Base-by-base conservation (phyloP, 2,888 invertebrate genomes). In the Alcis repandata region DNA sequence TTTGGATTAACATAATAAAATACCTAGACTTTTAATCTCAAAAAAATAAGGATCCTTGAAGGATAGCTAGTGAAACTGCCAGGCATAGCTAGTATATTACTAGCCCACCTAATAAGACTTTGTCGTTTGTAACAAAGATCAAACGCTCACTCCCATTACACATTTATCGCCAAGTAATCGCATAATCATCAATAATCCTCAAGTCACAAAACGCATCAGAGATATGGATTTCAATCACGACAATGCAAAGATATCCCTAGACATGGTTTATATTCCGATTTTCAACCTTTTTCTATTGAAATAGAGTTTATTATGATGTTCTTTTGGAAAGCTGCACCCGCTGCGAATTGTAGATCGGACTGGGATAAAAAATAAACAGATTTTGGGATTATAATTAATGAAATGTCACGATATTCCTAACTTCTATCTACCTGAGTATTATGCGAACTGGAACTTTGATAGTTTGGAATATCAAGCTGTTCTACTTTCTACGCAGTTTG, bases 171-270 rank as follows among this genome's bases (percentile, higher is more conserved):
- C 76, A 77, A 78, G 88, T 90, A 90, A 90, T 89, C 85, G 84
- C 82, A 82, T 88, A 87, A 89, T 89, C 89, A 91, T 91, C 89
- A 90, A 91, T 91, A 90, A 90, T 89, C 87, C 87, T 84, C 85
- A 89, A 82, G 79, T 84, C 83, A 80, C 70, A 84, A 88, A 86
- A 88, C 27, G 88, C 49, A 77, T 75, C 73, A 77, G 75, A 80
- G 75, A 79, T 76, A 80, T 69, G 80, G 83, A 84, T 84, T 83
- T 86, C 84, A 82, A 83, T 82, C 80, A 73, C 70, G 70, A 78
- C 77, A 76, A 76, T 57, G 56, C 67, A 70, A 70, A 69, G 69
- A 57, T 59, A 70, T 68, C 52, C 69, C 45, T 59, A 41, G 56
- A 64, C 41, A 65, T 58, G 27, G 61, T 68, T 60, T 58, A 46